Evolutionary conservation across 1,140 invertebrate genomes (phyloP).

Genomic region (Orchestia grillus): DNA sequence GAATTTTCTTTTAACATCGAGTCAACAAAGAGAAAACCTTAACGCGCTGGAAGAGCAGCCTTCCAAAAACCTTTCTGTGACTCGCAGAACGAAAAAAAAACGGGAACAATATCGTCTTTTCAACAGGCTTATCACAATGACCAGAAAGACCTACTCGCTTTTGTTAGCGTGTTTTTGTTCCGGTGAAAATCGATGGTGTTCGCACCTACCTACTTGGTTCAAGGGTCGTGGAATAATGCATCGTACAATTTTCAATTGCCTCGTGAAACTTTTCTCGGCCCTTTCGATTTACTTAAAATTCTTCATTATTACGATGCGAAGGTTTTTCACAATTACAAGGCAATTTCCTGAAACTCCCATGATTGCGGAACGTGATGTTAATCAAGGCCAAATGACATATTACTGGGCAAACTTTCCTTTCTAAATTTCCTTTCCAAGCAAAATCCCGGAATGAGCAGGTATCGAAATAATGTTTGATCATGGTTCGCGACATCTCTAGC

Average conservation of each 20-base stretch:
- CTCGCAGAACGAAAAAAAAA: background rate
- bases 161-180: background rate
- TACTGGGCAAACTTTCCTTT: too few species aligned
- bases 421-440: too few species aligned
- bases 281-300: too few species aligned
- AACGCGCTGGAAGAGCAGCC: background rate
- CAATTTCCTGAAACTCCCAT: too few species aligned
- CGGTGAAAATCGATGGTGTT: background rate
- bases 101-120: background rate
- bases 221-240: background rate
- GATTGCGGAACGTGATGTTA: too few species aligned
- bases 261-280: background rate
- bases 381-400: too few species aligned
- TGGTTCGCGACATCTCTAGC: too few species aligned
- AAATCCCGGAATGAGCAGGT: too few species aligned
- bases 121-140: background rate
- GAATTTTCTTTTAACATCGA: too few species aligned
- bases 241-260: background rate
- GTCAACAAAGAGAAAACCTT: background rate
- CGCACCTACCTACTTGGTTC: background rate
- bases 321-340: too few species aligned
- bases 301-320: too few species aligned
- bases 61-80: background rate
- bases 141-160: background rate
- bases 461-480: too few species aligned